These are phyloP conservation scores for Gymnopithys bicolor DNA, from an alignment of 2,797 vertebrate genomes.

Conservation along the genomic window DNA sequence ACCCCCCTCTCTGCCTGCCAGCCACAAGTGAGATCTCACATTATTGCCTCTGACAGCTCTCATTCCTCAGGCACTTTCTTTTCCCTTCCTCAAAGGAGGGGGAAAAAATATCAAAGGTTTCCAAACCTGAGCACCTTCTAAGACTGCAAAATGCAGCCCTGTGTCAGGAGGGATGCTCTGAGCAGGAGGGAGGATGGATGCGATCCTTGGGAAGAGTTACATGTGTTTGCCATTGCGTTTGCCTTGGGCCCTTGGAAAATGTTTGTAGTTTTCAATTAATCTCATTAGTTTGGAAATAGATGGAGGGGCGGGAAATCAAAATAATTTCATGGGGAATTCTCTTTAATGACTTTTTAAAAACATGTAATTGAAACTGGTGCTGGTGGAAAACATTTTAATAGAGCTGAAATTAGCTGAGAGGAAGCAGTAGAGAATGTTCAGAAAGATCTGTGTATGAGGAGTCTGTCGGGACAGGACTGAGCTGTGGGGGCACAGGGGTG, in stretches of 20 bases:
- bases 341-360: slow-evolving; percentile 43
- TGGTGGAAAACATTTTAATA: not conserved
- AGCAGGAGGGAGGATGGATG: not conserved
- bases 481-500: not conserved
- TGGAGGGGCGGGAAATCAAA: not conserved
- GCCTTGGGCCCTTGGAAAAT: slow-evolving; percentile 37
- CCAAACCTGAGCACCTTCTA: not conserved
- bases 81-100: not conserved
- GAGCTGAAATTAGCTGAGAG: not conserved
- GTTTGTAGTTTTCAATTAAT: slow-evolving; percentile 38
- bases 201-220: not conserved
- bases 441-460: fast-evolving
- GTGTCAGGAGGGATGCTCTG: not conserved
- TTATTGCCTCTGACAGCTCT: slow-evolving; percentile 50
- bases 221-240: not conserved
- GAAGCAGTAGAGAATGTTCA: not conserved
- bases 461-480: not conserved
- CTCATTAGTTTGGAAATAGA: slow-evolving; percentile 30
- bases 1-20: not conserved
- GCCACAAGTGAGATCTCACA: slow-evolving; percentile 14
- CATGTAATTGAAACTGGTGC: not conserved
- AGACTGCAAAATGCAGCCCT: not conserved
- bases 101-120: not conserved
- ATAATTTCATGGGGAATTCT: slow-evolving; percentile 58
- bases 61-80: slow-evolving; percentile 40